Base-by-base conservation (phyloP, 2,797 vertebrate genomes). In the Podarcis siculus region DNA sequence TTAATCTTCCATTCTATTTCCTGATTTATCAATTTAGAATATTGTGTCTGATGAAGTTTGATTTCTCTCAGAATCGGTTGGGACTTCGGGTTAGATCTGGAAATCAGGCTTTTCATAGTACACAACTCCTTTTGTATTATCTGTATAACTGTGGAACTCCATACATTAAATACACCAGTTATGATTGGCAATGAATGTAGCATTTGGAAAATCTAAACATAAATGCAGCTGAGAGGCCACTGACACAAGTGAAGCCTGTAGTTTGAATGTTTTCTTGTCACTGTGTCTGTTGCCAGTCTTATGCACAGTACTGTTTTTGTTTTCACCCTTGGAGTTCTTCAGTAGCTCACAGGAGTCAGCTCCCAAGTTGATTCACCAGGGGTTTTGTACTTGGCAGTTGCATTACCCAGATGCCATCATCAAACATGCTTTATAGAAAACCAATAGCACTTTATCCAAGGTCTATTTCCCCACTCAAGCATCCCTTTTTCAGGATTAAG, bases 271-370 rank as follows among this genome's bases (percentile, higher is more conserved):
- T 79, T 86, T 79, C 77, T 86, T 79, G 42, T 86, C 42, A 58
- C 64, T 72, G 35, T 80, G 66, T 49, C 64, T 49, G 39, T 35
- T 55, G 64, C n/a, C 64, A 79, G 39, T 79, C 64, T 71, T 37
- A 79, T 71, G 37, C 66, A 86, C 45, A 86, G 45, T 86, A 30
- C 21, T 79, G 55, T 78, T 86, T 86, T 78, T 86, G n/a, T 79
- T 25, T 79, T 71, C 8, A 25, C 55, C 25, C 7, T 79, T 79
- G 66, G 66, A 86, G 8, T 79, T 79, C 42, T 79, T 39, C 45
- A 79, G 77, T 69, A 45, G 25, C 66, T 58, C 69, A 35, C 64
- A 69, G 21, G 19, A 79, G 42, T 64, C 64, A 85, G 76, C 25
- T 76, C 72, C 13, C 35, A 35, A 55, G 21, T 6, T 45, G 27